Conservation (phyloP, 1,140 invertebrate species). For the Pogonus chalceus region DNA sequence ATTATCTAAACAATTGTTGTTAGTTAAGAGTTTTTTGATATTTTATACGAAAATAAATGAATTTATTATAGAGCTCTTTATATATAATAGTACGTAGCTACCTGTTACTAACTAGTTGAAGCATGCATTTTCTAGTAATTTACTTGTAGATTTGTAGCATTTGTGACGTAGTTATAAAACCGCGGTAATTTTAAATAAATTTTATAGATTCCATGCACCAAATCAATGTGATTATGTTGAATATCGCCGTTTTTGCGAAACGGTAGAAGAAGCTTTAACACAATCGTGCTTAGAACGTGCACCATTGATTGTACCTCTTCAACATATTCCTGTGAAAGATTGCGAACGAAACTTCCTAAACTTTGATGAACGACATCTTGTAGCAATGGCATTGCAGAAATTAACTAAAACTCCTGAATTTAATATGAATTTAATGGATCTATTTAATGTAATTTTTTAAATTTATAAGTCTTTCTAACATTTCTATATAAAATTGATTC, state of each 20-base stretch:
- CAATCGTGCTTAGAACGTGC: constrained; percentile 48
- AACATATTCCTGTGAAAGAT: constrained; percentile 50
- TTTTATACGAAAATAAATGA: no score
- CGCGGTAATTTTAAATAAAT: no score
- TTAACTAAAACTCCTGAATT: constrained; percentile 50
- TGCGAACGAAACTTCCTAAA: constrained; percentile 52
- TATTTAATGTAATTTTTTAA: constrained; percentile 37
- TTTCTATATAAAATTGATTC: constrained; percentile 11
- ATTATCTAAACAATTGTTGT: no score
- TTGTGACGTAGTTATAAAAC: no score
- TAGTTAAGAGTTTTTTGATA: no score
- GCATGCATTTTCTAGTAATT: no score
- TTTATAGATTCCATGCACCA: constrained; percentile 46
- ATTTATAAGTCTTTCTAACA: not conserved
- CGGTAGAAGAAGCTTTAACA: constrained; percentile 54
- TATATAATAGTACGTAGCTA: no score
- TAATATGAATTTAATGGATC: constrained; percentile 48
- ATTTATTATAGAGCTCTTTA: no score
- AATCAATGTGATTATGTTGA: constrained; percentile 44
- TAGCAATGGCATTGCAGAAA: constrained; percentile 50
- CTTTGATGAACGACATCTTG: constrained; percentile 51
- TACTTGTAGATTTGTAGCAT: no score
- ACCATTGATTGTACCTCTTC: constrained; percentile 49
- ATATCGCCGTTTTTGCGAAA: constrained; percentile 50
- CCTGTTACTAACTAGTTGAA: no score